Conservation (phyloP, 2,797 vertebrate genomes). For the Rallus crepitans region DNA sequence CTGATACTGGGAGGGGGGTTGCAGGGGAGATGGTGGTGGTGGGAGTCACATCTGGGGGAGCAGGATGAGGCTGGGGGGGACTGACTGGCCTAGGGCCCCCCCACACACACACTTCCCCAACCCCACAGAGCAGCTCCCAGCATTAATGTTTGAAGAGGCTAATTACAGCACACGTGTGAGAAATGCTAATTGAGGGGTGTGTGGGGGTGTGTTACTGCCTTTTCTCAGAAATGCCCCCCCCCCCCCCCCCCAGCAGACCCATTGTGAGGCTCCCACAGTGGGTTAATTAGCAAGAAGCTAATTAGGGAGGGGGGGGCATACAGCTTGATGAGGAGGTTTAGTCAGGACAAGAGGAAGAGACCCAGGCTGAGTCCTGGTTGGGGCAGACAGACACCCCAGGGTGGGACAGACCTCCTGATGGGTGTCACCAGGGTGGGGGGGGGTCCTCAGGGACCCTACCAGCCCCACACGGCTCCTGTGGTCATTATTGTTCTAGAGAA, state of each 20-base stretch:
- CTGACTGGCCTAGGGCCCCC: background rate
- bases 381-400: background rate
- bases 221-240: background rate
- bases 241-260: background rate
- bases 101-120: background rate
- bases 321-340: background rate
- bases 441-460: background rate
- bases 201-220: background rate
- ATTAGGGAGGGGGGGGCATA: background rate
- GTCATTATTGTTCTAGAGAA: background rate
- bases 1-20: rapidly evolving
- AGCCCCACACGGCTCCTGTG: rapidly evolving
- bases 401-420: too few relatives aligned
- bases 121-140: background rate
- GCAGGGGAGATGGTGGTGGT: background rate
- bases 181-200: constrained; percentile 60
- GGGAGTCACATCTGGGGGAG: rapidly evolving
- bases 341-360: rapidly evolving
- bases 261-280: background rate
- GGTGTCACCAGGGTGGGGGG: rapidly evolving
- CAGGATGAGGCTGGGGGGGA: background rate
- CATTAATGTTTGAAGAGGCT: constrained; percentile 68
- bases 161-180: constrained; percentile 40
- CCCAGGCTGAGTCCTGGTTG: rapidly evolving
- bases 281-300: background rate